Conservation (phyloP, 2,797 vertebrate species). For the Scolopax rusticola region DNA sequence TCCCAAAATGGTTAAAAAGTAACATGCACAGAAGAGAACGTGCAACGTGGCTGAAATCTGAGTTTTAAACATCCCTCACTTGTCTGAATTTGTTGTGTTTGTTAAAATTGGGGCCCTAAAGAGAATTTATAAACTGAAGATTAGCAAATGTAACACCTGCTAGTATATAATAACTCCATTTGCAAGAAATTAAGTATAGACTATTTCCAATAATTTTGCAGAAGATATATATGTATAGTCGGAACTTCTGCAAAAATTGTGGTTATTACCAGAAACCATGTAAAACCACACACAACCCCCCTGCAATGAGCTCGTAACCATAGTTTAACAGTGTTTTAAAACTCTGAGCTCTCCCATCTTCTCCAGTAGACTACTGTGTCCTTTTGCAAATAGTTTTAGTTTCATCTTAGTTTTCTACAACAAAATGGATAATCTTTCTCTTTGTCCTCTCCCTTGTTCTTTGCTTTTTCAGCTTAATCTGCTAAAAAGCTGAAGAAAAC, state of each 20-base stretch:
- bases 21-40: not conserved
- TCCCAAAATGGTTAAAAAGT: not conserved
- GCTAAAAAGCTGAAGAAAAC: not conserved
- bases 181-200: not conserved
- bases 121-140: not conserved
- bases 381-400: not conserved
- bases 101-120: accelerated
- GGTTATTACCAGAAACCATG: not conserved
- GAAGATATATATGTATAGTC: not conserved
- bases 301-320: not conserved
- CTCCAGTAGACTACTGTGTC: accelerated
- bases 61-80: not conserved
- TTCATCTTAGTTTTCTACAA: not conserved
- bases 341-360: not conserved
- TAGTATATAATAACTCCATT: not conserved
- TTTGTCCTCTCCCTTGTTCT: not conserved
- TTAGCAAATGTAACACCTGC: not conserved
- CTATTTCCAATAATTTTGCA: not conserved
- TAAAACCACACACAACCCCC: not conserved
- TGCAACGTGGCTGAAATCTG: not conserved
- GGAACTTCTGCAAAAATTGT: not conserved
- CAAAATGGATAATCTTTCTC: not conserved
- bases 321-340: not conserved
- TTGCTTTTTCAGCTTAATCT: not conserved
- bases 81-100: not conserved